Conservation (phyloP, 2,797 vertebrate genomes). For the Catharus ustulatus region DNA sequence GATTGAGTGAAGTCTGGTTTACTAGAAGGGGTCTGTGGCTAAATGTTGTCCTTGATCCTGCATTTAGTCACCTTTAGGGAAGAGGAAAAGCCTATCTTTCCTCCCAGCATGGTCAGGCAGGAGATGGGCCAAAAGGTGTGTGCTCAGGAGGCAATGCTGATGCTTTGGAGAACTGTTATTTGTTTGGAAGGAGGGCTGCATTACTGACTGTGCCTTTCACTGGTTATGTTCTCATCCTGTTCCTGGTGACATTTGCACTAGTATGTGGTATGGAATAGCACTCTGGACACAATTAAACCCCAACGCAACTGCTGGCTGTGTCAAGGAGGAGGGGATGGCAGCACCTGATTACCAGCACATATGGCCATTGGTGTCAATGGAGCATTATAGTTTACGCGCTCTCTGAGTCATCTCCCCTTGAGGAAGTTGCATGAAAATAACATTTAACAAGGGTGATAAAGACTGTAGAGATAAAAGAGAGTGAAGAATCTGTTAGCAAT, state of each 20-base stretch:
- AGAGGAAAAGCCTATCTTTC: neutral
- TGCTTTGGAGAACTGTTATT: neutral
- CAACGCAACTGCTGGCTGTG: neutral
- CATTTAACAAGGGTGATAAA: conserved; percentile 32
- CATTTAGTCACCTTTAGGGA: neutral
- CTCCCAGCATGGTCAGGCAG: neutral
- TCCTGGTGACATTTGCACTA: neutral
- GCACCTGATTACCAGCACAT: neutral
- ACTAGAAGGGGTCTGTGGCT: neutral
- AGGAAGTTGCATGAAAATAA: conserved; percentile 50
- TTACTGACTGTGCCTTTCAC: neutral
- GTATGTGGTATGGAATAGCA: neutral
- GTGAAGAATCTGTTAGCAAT: conserved; percentile 26
- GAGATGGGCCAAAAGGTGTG: neutral
- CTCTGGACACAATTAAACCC: neutral
- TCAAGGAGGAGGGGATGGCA: neutral
- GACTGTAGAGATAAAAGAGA: conserved; percentile 24
- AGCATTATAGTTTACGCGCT: neutral
- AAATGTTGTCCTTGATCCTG: neutral
- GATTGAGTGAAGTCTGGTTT: neutral
- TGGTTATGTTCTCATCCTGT: neutral
- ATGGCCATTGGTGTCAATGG: conserved; percentile 3
- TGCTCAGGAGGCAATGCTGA: neutral
- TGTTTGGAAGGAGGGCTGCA: neutral
- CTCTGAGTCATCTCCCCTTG: conserved; percentile 30